Percentiles rank a stretch among this genome's conserved stretches.
Evolutionary conservation across 2,113 vertebrate species (phyloP).

Genomic region (Odocoileus hemionus): DNA sequence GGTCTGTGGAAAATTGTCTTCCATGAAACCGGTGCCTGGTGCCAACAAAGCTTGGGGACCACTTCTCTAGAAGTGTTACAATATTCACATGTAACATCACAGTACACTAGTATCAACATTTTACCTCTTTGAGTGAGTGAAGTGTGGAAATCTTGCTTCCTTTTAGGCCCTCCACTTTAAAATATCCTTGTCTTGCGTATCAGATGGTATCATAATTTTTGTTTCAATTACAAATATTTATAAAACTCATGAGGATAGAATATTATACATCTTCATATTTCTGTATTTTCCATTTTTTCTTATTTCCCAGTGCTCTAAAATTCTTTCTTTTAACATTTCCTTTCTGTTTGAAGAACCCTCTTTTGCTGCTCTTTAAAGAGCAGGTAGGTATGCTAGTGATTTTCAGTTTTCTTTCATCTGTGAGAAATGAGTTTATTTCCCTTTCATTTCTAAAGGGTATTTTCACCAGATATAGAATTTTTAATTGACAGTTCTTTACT

Average conservation of each 20-base stretch:
- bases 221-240: background rate
- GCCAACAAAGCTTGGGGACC: background rate
- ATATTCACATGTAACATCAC: background rate
- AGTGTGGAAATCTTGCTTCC: background rate
- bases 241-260: background rate
- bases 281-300: background rate
- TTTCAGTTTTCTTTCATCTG: background rate
- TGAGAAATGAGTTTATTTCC: background rate
- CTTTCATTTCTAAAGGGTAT: background rate
- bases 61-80: background rate
- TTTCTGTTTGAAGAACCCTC: background rate
- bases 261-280: background rate
- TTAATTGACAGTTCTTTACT: background rate
- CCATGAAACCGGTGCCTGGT: background rate
- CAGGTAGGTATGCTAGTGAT: background rate
- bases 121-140: background rate
- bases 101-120: background rate
- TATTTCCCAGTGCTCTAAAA: background rate
- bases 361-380: background rate
- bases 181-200: background rate
- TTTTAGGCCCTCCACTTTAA: background rate
- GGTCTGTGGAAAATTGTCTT: background rate
- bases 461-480: background rate
- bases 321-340: background rate
- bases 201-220: background rate